Percentiles rank a stretch among this genome's conserved stretches.
Conservation (phyloP, 2,888 invertebrate species). For the Patella caerulea region DNA sequence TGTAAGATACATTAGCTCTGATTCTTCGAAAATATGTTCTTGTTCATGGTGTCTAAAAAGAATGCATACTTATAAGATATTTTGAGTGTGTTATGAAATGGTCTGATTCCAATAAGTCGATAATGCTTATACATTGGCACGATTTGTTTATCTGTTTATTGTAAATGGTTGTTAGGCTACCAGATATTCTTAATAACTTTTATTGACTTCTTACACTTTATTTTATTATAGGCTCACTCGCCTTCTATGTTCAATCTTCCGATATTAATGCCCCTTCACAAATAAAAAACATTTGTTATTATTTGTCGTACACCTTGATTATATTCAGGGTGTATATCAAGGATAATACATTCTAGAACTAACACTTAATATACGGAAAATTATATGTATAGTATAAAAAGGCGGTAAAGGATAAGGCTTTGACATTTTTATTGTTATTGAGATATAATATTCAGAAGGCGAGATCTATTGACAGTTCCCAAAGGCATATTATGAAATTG, state of each 20-base stretch:
- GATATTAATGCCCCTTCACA: no score
- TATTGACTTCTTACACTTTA: slow-evolving; percentile 10
- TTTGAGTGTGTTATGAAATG: background rate
- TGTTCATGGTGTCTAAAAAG: background rate
- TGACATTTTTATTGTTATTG: slow-evolving; percentile 9
- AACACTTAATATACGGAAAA: background rate
- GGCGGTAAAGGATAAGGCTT: background rate
- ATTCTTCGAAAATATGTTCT: no score
- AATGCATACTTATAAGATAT: background rate
- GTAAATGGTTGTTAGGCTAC: slow-evolving; percentile 10
- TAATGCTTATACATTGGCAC: background rate
- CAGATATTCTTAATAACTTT: slow-evolving; percentile 4
- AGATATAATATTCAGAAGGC: background rate
- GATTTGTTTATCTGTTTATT: slow-evolving; percentile 9
- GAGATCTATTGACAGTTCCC: slow-evolving; percentile 5
- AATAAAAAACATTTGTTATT: no score
- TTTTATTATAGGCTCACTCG: background rate
- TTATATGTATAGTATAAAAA: slow-evolving; percentile 2
- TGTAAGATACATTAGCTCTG: background rate
- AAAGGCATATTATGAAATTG: slow-evolving; percentile 6
- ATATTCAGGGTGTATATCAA: no score
- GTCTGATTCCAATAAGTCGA: slow-evolving; percentile 1
- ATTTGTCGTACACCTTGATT: no score
- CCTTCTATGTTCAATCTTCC: no score
- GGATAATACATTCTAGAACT: background rate